Evolutionary conservation across 2,113 vertebrate genomes (phyloP), one percentile per base, ranked within the genome.

Genomic region (Rhinogobius similis): DNA sequence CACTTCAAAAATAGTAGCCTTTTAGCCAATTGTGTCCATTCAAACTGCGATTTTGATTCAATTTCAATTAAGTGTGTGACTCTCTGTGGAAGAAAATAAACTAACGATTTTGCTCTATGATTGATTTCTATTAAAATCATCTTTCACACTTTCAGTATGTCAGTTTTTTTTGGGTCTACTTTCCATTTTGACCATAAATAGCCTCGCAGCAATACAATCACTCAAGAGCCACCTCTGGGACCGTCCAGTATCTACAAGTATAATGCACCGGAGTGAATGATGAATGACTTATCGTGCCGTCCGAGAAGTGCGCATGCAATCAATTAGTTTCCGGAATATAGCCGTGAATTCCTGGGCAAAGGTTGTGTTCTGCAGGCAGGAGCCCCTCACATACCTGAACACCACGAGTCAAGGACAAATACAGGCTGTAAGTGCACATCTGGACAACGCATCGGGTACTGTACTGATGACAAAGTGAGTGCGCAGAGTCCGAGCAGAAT

Each of bases 401-500:
- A 72, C 18, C 16, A 77, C 50, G 26, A 56, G 53, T 68, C 39
- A 82, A 62, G 41, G 64, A 70, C 62, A 70, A 72, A 68, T 14
- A 13, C 62, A 70, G 52, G 39, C 61, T 74, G 78, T 61, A 8
- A 71, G n/a, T 18, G 43, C 64, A 82, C 88, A 88, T 92, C 87
- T 87, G 89, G 78, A 67, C 32, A 75, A 80, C 36, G 68, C 65
- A 89, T 88, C 86, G 68, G 46, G 68, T 13, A 1, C 10, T 13
- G 56, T 32, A 21, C 26, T 26, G 59, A 77, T 75, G 71, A 79
- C 56, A 52, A 53, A 21, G 23, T 7, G 13, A 46, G 32, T 26
- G 16, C 73, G 55, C 72, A 58, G 11, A 18, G 23, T 13, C 16
- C 46, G 20, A n/a, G 43, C 6, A 8, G 53, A 68, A 66, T 39